These are phyloP conservation scores for Psittacula echo DNA, from an alignment of 2,797 vertebrate species.

Conservation along the genomic window DNA sequence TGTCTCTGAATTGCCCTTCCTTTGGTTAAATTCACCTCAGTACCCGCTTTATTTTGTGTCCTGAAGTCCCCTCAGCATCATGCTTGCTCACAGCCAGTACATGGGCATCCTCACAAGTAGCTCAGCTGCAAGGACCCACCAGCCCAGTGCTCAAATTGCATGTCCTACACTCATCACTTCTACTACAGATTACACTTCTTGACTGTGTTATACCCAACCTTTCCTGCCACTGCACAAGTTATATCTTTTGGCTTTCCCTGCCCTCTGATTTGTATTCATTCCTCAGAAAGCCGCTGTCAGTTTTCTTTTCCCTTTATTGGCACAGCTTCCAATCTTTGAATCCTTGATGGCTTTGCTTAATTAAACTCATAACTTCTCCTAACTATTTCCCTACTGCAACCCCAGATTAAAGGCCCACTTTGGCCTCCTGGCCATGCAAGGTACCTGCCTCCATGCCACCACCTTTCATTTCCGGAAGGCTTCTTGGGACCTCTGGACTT, in stretches of 20 bases:
- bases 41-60: neutral
- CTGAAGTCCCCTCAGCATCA: neutral
- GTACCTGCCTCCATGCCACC: neutral
- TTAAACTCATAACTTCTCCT: conserved; percentile 54
- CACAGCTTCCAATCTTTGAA: neutral
- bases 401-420: neutral
- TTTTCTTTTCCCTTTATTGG: conserved; percentile 35
- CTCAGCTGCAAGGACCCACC: neutral
- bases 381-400: neutral
- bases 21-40: neutral
- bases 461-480: neutral
- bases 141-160: neutral
- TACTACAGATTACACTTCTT: neutral
- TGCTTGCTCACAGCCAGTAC: neutral
- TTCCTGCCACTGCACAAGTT: conserved; percentile 45
- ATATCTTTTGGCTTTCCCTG: conserved; percentile 31
- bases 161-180: neutral
- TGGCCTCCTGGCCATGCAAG: neutral
- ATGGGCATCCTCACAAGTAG: neutral
- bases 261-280: conserved; percentile 18
- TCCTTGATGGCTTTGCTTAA: conserved; percentile 49
- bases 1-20: neutral
- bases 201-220: neutral
- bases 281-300: conserved; percentile 24
- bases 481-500: neutral